Evolutionary conservation across 2,888 invertebrate genomes (phyloP).

Genomic region (Nephrotoma appendiculata): DNA sequence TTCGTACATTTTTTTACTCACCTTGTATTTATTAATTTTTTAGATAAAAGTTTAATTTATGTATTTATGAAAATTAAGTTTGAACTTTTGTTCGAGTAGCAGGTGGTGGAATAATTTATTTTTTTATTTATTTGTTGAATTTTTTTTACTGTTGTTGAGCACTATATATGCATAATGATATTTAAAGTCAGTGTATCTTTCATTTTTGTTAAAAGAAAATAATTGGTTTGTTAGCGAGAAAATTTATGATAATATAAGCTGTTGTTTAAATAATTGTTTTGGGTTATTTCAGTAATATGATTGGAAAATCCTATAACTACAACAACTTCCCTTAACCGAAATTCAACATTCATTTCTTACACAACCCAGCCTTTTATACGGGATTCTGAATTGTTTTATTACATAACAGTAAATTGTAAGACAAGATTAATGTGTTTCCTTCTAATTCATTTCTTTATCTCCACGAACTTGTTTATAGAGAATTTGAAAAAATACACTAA

Average conservation of each 20-base stretch:
- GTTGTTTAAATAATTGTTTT: not conserved
- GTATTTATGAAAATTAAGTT: not conserved
- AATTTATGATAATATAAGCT: not conserved
- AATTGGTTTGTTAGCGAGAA: not conserved
- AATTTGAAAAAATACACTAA: not conserved
- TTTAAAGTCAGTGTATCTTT: not conserved
- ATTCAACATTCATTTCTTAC: not conserved
- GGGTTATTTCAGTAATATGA: not conserved
- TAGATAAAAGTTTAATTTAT: not conserved
- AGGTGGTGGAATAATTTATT: not conserved
- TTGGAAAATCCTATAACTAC: not conserved
- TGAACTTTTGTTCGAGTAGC: not conserved
- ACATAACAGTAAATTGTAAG: not conserved
- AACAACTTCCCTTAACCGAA: not conserved
- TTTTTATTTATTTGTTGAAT: not conserved
- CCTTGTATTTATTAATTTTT: not conserved
- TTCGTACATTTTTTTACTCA: not conserved
- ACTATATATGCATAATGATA: not conserved
- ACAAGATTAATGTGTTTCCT: not conserved
- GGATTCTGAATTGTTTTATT: not conserved
- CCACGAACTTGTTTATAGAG: not conserved
- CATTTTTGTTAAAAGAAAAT: not conserved
- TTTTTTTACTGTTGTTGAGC: not conserved
- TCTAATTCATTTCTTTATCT: not conserved
- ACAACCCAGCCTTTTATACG: not conserved